A percentile compares a stretch with the other conserved stretches of the same genome.
Evolutionary conservation across 1,140 invertebrate genomes (phyloP).

Genomic region (Drosophila mayri): DNA sequence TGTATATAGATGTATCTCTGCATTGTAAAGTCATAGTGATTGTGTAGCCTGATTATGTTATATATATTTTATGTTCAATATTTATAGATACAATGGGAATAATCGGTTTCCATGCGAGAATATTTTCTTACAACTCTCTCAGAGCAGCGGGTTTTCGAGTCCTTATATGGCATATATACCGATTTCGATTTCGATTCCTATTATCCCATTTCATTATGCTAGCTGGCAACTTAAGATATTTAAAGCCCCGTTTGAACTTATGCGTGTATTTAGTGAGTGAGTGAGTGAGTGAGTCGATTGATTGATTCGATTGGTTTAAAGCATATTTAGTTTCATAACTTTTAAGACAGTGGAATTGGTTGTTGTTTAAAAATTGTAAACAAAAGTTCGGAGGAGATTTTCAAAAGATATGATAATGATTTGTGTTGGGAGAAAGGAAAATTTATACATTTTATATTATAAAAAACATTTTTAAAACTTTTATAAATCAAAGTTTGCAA

Average conservation of each 20-base stretch:
- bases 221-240: constrained; percentile 80
- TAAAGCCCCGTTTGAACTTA: constrained; percentile 80
- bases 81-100: constrained; percentile 54
- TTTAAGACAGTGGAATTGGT: neutral
- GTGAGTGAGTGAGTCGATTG: constrained; percentile 62
- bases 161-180: neutral
- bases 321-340: constrained; percentile 33
- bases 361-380: neutral
- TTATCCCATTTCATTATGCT: constrained; percentile 57
- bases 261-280: constrained; percentile 67
- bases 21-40: constrained; percentile 76
- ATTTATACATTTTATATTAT: too few relatives aligned
- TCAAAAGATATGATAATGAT: constrained; percentile 10
- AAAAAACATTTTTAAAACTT: too few relatives aligned
- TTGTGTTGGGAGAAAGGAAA: neutral
- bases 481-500: too few relatives aligned
- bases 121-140: neutral
- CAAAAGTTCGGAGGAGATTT: neutral
- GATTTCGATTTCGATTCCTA: constrained; percentile 15
- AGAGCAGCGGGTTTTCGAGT: constrained; percentile 1
- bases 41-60: constrained; percentile 79
- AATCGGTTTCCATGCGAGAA: neutral
- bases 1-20: constrained; percentile 31
- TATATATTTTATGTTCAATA: constrained; percentile 42
- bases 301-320: constrained; percentile 63